Evolutionary conservation across 2,797 vertebrate genomes (phyloP), one percentile per base, ranked within the genome.

Genomic region (Carcharodon carcharias): DNA sequence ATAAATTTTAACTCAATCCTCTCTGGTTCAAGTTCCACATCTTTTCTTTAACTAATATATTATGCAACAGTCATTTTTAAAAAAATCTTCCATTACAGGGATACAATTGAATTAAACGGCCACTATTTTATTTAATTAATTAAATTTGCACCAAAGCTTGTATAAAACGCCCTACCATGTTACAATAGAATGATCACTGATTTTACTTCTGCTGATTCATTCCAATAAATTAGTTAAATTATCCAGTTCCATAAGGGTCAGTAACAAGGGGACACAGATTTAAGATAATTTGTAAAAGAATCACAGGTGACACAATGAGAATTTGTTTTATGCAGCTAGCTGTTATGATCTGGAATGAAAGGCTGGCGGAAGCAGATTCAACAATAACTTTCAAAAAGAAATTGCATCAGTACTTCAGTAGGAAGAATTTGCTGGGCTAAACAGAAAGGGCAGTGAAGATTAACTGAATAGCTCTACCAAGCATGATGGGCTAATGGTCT

Each of bases 71-170:
- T 65, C 40, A 67, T 63, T 93, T 67, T 67, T 45, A 26, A 67
- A 65, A n/a, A 40, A 26, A 26, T 61, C 21, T 91, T 91, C n/a
- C 63, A 26, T 67, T 67, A 65, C 91, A 67, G 91, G 9, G 21
- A 45, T 93, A 93, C n/a, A 93, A 93, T 26, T 93, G 63, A 18
- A 93, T 93, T 93, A 40, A 65, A 26, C 45, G n/a, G 63, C 8
- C 5, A 93, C n/a, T 93, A 93, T 93, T 93, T 93, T 93, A 65
- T 65, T 65, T 93, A 65, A 65, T 40, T 45, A 65, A 65, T 26
- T 93, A 92, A n/a, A 61, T 92, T 67, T 45, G 61, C 6, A 26
- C 23, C n/a, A 67, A 67, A 45, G 63, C 63, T 67, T 67, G n/a
- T 45, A 85, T 50, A 26, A 85, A 85, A 85, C 50, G 8, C 26